phyloP scores from a whole-genome alignment of 2,113 vertebrate species.

The Rallus limicola region DNA sequence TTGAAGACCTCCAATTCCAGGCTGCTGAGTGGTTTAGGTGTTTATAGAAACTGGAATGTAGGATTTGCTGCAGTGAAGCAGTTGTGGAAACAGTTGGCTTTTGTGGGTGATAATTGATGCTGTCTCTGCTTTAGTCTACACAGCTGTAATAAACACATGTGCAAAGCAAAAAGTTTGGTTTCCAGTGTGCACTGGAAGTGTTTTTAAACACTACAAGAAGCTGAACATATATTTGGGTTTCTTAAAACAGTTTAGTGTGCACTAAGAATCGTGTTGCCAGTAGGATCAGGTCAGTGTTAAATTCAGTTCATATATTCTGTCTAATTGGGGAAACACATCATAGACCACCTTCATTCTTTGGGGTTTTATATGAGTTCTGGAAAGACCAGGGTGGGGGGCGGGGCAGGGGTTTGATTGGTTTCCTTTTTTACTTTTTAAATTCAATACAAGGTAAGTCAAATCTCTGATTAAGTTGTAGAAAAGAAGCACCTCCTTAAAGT shows the following conservation, averaged over 20 bases:
- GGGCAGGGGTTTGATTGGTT: not conserved
- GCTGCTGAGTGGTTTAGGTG: not conserved
- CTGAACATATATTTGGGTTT: not conserved
- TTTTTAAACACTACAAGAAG: not conserved
- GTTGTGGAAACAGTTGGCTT: fast-evolving
- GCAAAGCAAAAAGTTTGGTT: not conserved
- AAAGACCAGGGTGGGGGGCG: not conserved
- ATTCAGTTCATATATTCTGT: not conserved
- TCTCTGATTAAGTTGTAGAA: not conserved
- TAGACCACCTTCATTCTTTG: not conserved
- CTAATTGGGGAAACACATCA: not conserved
- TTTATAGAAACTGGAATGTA: not conserved
- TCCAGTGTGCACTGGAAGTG: not conserved
- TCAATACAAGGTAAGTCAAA: not conserved
- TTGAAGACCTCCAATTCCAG: not conserved
- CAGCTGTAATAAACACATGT: not conserved
- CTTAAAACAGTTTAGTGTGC: not conserved
- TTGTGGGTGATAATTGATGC: not conserved
- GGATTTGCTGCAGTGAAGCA: not conserved
- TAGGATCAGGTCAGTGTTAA: not conserved
- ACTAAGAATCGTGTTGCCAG: not conserved
- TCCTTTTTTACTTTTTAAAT: not conserved
- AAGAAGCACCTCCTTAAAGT: not conserved
- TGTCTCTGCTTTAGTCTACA: not conserved
- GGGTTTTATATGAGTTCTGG: not conserved